Conservation (phyloP, 2,113 vertebrate species). For the Rhea americana region DNA sequence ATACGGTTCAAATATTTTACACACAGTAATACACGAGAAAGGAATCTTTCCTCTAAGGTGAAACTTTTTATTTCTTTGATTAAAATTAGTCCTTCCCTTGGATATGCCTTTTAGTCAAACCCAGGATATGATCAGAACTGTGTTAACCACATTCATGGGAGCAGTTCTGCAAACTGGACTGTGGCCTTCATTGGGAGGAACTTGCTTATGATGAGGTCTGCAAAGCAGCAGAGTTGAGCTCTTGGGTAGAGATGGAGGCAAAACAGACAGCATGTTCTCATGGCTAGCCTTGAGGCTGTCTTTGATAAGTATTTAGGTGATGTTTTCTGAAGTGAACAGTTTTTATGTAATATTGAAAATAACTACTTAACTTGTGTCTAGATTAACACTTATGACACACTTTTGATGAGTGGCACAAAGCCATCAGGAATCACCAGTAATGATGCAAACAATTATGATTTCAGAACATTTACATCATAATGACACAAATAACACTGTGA, state of each 20-base stretch:
- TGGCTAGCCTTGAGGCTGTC: background rate
- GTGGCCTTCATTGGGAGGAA: background rate
- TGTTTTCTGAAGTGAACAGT: background rate
- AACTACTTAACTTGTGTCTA: background rate
- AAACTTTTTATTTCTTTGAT: background rate
- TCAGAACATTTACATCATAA: background rate
- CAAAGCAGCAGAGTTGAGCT: background rate
- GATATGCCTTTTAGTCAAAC: background rate
- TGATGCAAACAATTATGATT: background rate
- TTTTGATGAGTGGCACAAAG: background rate
- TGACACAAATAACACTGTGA: background rate
- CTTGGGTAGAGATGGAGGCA: background rate
- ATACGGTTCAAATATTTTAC: background rate
- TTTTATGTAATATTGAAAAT: background rate
- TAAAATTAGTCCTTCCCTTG: background rate
- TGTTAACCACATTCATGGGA: background rate
- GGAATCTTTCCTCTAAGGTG: background rate
- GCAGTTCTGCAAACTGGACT: background rate
- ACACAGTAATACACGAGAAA: background rate
- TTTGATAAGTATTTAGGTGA: background rate
- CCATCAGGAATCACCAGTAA: no score
- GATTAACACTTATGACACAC: no score
- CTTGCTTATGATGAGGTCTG: background rate
- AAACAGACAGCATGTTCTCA: background rate
- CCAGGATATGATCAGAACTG: background rate